Evolutionary conservation across 2,113 vertebrate species (phyloP), one percentile per base, ranked within the genome.

Genomic region (Onychorhynchus coronatus): DNA sequence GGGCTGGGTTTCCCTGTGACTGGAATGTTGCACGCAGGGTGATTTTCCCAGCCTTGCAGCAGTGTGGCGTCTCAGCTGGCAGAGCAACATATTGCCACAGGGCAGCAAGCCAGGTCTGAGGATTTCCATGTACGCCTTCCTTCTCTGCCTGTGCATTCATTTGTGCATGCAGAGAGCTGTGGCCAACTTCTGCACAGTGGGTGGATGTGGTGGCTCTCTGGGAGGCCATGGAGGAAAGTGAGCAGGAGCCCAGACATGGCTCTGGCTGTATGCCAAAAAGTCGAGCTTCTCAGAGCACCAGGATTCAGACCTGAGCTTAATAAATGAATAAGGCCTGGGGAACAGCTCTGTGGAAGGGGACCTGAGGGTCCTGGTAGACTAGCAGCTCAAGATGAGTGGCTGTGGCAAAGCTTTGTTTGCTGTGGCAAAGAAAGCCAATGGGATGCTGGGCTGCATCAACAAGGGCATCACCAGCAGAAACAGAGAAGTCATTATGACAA

Each of bases 181-280:
- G 10, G 28, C 63, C 31, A 33, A 58, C 55, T 56, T 28, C 75
- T 76, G 46, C 47, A 33, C 21, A 15, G 23, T 0, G 4, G 3
- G 59, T 80, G 25, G 22, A 24, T 0, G 0, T 4, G 5, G 14
- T n/a, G 9, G 28, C 44, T 66, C 41, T 44, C 72, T 58, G 56
- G 6, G 44, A 72, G 17, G 33, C 62, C 11, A 4, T 2, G 3
- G 66, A 71, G 14, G 11, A 88, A 68, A 62, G 19, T 1, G 4
- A 79, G 25, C 49, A 76, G 42, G 33, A 80, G 20, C 41, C 39
- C 17, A 44, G 59, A 16, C 27, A 33, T 3, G 9, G 31, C n/a
- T 91, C 44, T 46, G 49, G 13, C 9, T 46, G 11, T 55, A 5
- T 89, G 62, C 35, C 65, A 83, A 70, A 42, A 79, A 14, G 9